Evolutionary conservation across 2,888 invertebrate genomes (phyloP).

Genomic region (Ormyrus labotus): DNA sequence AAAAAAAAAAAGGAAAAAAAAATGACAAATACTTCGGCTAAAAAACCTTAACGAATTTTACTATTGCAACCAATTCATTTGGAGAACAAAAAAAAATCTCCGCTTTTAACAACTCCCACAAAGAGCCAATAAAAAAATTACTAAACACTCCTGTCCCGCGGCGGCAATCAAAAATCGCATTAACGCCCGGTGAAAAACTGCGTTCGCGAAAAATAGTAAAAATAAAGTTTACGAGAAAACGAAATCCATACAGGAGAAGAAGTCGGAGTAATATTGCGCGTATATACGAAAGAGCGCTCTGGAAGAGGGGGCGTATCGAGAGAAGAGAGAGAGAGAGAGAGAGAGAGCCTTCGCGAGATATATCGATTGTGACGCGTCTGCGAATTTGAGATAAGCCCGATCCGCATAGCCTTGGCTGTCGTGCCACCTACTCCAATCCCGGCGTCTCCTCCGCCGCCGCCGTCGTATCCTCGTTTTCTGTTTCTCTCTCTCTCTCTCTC

Average conservation of each 20-base stretch:
- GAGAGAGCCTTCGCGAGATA: constrained; percentile 71
- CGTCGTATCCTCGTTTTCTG: constrained; percentile 44
- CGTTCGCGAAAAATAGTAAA: constrained; percentile 13
- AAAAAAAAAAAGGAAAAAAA: too few relatives aligned
- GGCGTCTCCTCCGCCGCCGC: constrained; percentile 10
- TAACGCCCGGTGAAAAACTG: constrained; percentile 5
- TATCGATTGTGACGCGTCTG: constrained; percentile 76
- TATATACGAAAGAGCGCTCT: neutral
- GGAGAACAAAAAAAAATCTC: too few relatives aligned
- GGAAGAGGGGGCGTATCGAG: neutral
- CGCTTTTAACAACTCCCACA: too few relatives aligned
- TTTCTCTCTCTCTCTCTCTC: constrained; percentile 30
- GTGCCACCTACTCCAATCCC: constrained; percentile 41
- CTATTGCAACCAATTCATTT: too few relatives aligned
- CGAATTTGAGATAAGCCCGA: constrained; percentile 74
- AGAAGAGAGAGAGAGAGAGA: constrained; percentile 12
- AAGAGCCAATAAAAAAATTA: too few relatives aligned
- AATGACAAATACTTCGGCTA: too few relatives aligned
- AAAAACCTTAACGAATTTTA: too few relatives aligned
- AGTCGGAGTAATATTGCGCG: constrained; percentile 10
- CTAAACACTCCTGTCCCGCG: too few relatives aligned
- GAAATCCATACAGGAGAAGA: neutral
- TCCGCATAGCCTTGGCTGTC: constrained; percentile 65
- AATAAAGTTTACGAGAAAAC: constrained; percentile 33
- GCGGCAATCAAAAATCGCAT: neutral